Evolutionary conservation across 2,113 vertebrate species (phyloP).

Genomic region (Psilopogon haemacephalus): DNA sequence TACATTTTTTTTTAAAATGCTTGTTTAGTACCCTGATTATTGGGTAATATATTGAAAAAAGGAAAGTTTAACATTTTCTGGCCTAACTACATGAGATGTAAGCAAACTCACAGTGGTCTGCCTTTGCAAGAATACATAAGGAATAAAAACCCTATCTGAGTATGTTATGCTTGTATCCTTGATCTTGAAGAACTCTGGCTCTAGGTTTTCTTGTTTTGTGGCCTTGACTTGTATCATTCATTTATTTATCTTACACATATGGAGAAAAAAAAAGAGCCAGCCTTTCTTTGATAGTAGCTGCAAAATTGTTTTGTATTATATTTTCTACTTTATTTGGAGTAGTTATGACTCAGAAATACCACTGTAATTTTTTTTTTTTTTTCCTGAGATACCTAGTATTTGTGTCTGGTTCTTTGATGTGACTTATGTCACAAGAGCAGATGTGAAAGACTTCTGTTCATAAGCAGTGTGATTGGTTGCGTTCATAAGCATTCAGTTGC

Average conservation of each 20-base stretch:
- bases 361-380: background rate
- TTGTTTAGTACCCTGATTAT: slow-evolving; percentile 2
- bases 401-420: background rate
- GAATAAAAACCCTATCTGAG: background rate
- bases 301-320: background rate
- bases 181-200: background rate
- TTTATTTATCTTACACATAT: background rate
- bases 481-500: background rate
- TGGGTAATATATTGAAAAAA: background rate
- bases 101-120: background rate
- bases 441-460: background rate
- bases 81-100: background rate
- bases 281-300: background rate
- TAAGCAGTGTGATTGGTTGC: background rate
- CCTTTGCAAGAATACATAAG: background rate
- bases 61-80: background rate
- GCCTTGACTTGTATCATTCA: background rate
- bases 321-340: background rate
- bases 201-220: background rate
- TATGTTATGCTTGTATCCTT: background rate
- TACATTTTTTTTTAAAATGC: background rate
- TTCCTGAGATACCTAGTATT: background rate
- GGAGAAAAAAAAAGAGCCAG: background rate
- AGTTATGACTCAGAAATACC: background rate
- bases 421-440: background rate